A percentile compares a stretch with the other conserved stretches of the same genome.
These are phyloP conservation scores for Saccostrea glomerata DNA, from an alignment of 1,140 invertebrate species.

Conservation along the genomic window DNA sequence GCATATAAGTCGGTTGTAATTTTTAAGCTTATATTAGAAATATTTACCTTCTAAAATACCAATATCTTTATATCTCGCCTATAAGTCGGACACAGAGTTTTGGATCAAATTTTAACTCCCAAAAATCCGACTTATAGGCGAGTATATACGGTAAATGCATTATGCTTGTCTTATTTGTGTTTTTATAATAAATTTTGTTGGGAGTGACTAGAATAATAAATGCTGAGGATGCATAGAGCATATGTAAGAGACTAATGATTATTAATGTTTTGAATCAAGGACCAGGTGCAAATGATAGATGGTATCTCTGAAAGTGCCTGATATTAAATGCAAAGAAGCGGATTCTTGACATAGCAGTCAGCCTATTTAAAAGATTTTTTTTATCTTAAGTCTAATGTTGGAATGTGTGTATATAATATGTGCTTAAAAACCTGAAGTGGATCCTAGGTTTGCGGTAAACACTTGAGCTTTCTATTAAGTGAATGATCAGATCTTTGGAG, in stretches of 20 bases:
- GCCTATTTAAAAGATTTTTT: background rate
- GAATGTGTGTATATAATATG: background rate
- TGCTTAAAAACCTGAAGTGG: background rate
- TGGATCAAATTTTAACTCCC: no score
- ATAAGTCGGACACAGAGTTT: no score
- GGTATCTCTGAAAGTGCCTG: constrained; percentile 5
- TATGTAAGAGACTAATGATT: background rate
- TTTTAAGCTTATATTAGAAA: no score
- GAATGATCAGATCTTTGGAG: background rate
- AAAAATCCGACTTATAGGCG: no score
- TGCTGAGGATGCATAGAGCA: background rate
- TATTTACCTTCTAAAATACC: no score
- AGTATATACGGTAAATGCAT: no score
- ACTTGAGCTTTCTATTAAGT: constrained; percentile 3
- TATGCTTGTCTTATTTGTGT: background rate
- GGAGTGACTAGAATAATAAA: background rate
- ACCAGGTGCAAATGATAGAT: constrained; percentile 10
- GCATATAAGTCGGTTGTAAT: no score
- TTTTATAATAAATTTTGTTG: background rate
- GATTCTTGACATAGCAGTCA: constrained; percentile 17
- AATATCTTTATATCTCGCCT: no score
- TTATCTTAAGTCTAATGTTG: background rate
- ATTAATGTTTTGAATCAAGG: background rate
- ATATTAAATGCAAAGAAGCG: background rate
- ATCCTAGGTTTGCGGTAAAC: background rate